Evolutionary conservation across 2,113 vertebrate species (phyloP), one percentile per base, ranked within the genome.

Genomic region (Ifrita kowaldi): DNA sequence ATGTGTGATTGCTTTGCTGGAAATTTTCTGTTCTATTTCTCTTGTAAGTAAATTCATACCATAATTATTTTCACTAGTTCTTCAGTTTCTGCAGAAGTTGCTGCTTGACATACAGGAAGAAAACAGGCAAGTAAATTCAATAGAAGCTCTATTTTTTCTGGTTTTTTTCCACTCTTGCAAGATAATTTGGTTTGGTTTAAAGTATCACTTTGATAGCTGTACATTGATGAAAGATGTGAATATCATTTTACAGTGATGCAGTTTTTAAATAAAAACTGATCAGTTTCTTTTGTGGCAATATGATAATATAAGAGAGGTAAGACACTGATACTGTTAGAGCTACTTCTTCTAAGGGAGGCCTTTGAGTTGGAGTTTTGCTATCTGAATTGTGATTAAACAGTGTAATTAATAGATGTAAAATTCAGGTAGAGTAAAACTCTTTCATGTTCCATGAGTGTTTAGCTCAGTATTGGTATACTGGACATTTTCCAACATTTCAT

Each of bases 71-170:
- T 96, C 92, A 10, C 73, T 97, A 99, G 99, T 99, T 80, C 95
- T 99, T 96, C 97, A 97, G 87, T 99, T 99, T 91, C 97, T 99
- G 75, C 97, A 98, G 83, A 99, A 97, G 87, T 98, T 97, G 8
- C 89, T 99, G 46, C 86, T 77, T 91, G 98, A 98, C 85, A 98
- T 98, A 74, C 95, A 98, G n/a, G 98, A 98, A 52, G 98, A 98
- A 97, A 99, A 98, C 97, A 98, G 98, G 99, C 98, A 98, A 97
- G 96, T 97, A 39, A 83, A 88, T 84, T 93, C 24, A 94, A 23
- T 18, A 42, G 71, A 79, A 91, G 17, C 55, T 91, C 24, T 76
- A 2, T 83, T 87, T 52, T 67, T 50, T 26, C 35, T 85, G 32
- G 2, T 82, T 95, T 84, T 93, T 50, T 80, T 93, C 91, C 52